phyloP scores from a whole-genome alignment of 2,888 invertebrate genomes.

The Netelia inedita region DNA sequence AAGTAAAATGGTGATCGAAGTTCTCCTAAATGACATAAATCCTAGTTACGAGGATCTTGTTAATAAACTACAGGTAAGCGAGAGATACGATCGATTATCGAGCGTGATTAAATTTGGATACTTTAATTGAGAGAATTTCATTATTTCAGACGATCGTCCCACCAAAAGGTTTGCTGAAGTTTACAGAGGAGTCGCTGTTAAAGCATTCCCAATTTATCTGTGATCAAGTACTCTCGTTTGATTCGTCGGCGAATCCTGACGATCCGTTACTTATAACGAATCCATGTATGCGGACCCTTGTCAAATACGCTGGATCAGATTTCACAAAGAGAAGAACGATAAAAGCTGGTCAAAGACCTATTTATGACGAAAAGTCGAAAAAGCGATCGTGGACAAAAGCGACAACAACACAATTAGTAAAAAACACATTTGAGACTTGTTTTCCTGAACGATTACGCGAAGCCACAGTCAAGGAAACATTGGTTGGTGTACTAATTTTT shows the following conservation, averaged over 20 bases:
- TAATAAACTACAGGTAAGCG: constrained; percentile 87
- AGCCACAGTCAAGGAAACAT: constrained; percentile 86
- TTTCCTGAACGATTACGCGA: constrained; percentile 90
- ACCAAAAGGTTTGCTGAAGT: constrained; percentile 84
- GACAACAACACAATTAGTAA: constrained; percentile 92
- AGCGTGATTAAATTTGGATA: too few species aligned
- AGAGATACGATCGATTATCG: too few species aligned
- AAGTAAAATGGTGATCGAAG: constrained; percentile 92
- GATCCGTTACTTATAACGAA: constrained; percentile 89
- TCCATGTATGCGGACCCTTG: constrained; percentile 91
- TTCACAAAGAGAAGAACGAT: too few species aligned
- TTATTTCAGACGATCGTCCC: constrained; percentile 85
- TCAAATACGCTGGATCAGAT: constrained; percentile 84
- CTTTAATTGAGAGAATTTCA: background rate
- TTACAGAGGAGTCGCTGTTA: constrained; percentile 91
- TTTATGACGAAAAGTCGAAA: constrained; percentile 81
- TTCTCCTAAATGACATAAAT: constrained; percentile 89
- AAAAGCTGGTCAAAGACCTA: too few species aligned
- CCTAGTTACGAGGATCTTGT: constrained; percentile 93
- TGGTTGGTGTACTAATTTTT: constrained; percentile 69
- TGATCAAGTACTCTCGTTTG: constrained; percentile 89
- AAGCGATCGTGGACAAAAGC: constrained; percentile 90
- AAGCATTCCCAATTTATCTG: constrained; percentile 93
- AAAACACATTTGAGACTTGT: constrained; percentile 91
- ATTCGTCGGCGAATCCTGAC: constrained; percentile 87